Conservation (phyloP, 2,113 vertebrate species). For the Ceyx cyanopectus region DNA sequence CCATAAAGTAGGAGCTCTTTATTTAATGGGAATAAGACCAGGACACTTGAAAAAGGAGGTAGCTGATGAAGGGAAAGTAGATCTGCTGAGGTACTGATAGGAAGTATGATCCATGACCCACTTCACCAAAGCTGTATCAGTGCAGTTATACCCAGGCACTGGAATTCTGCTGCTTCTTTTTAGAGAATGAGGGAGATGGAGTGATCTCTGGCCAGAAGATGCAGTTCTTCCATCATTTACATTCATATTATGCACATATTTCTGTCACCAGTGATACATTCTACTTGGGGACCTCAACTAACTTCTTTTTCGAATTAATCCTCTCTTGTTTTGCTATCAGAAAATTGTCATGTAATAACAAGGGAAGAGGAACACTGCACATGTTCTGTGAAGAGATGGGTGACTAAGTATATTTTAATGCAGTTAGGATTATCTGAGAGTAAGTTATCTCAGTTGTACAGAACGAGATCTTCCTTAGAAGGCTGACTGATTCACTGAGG, state of each 20-base stretch:
- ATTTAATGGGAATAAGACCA: not conserved
- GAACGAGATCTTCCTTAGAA: not conserved
- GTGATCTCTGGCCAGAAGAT: not conserved
- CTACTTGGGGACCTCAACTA: not conserved
- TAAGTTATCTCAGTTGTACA: not conserved
- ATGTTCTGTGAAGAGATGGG: not conserved
- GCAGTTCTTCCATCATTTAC: not conserved
- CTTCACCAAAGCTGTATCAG: not conserved
- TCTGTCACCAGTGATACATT: not conserved
- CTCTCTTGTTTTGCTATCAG: not conserved
- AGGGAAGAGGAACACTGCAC: not conserved
- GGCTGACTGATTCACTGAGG: not conserved
- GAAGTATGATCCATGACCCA: not conserved
- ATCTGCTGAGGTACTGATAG: not conserved
- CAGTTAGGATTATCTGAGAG: not conserved
- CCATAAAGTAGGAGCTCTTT: no score
- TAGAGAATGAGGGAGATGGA: not conserved
- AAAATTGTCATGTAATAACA: not conserved
- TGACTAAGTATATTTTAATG: not conserved
- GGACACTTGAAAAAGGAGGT: not conserved
- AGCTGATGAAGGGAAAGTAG: not conserved
- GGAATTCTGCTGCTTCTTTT: not conserved
- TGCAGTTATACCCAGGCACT: not conserved
- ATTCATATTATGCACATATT: not conserved
- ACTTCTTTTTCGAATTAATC: not conserved